Percentiles rank a stretch among this genome's conserved stretches.
Conservation (phyloP, 2,797 vertebrate species). For the Argentina silus region DNA sequence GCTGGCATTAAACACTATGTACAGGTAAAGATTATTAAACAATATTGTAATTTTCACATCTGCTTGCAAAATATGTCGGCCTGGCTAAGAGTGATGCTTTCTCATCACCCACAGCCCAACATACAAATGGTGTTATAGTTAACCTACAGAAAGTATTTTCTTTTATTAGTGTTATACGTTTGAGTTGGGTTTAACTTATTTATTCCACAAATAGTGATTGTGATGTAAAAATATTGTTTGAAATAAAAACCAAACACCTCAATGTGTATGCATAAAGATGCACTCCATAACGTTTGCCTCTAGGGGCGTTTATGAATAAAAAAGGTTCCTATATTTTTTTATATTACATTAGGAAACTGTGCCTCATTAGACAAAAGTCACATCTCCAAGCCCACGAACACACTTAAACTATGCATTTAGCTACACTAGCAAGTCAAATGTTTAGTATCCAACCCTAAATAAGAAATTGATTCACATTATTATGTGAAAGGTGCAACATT, state of each 20-base stretch:
- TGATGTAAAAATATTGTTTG: slow-evolving; percentile 79
- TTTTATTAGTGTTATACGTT: slow-evolving; percentile 43
- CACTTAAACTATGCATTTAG: too few species aligned
- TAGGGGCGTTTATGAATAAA: too few species aligned
- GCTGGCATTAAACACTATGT: slow-evolving; percentile 64
- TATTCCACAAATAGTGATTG: slow-evolving; percentile 92
- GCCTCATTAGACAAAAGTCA: too few species aligned
- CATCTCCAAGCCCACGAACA: too few species aligned
- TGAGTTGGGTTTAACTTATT: slow-evolving; percentile 87
- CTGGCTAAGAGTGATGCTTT: slow-evolving; percentile 47
- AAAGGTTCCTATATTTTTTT: too few species aligned
- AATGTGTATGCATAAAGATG: neutral
- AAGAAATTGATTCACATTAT: too few species aligned
- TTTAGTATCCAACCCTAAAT: too few species aligned
- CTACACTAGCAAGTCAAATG: too few species aligned
- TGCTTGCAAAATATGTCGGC: slow-evolving; percentile 59
- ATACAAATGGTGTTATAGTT: neutral
- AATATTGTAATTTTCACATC: slow-evolving; percentile 42
- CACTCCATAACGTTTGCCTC: neutral
- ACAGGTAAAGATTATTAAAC: slow-evolving; percentile 55
- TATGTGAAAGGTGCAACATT: too few species aligned
- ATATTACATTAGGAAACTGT: too few species aligned
- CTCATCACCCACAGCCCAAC: slow-evolving; percentile 50
- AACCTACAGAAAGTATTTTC: slow-evolving; percentile 11
- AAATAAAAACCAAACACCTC: slow-evolving; percentile 18